Evolutionary conservation across 2,113 vertebrate species (phyloP), one percentile per base, ranked within the genome.

Genomic region (Andinoacara biseriatus): DNA sequence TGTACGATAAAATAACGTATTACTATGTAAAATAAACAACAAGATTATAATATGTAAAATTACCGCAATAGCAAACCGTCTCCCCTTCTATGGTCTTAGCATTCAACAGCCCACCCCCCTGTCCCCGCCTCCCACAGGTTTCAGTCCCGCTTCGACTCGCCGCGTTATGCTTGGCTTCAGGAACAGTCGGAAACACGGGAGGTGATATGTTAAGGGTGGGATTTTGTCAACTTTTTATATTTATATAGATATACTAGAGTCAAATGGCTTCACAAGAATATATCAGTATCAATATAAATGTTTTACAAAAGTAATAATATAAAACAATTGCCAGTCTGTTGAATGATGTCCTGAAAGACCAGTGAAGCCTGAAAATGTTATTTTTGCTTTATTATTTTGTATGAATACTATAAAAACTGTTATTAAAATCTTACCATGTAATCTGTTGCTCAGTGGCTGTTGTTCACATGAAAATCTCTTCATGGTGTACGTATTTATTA

Each of bases 81-180:
- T 74, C 46, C 63, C 38, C 57, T 54, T 62, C 63, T 85, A 38
- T 10, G 85, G 33, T 85, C 31, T 86, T 75, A 75, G 78, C 80
- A 75, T 80, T 90, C 86, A 86, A 10, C 61, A 63, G 61, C 77
- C 86, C 89, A 74, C 79, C 86, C 86, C 84, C 90, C 81, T 88
- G 33, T 43, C 76, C 72, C 81, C 87, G 81, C 91, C 88, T 83
- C 79, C 72, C 40, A 29, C 91, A 69, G 79, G 24, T 85, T 80
- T 29, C 43, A 24, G 63, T 69, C 67, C 74, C 14, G 57, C 31
- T 57, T 76, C 78, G 52, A 74, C 67, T 46, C 15, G 14, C 46
- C 74, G 38, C 49, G 67, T 20, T 24, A 43, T 22, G 90, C 7
- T 26, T 76, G 56, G 88, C 20, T 93, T 94, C 86, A 87, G 0